A percentile compares a stretch with the other conserved stretches of the same genome.
phyloP scores from a whole-genome alignment of 2,888 invertebrate species.

The Heliconius ethilla region DNA sequence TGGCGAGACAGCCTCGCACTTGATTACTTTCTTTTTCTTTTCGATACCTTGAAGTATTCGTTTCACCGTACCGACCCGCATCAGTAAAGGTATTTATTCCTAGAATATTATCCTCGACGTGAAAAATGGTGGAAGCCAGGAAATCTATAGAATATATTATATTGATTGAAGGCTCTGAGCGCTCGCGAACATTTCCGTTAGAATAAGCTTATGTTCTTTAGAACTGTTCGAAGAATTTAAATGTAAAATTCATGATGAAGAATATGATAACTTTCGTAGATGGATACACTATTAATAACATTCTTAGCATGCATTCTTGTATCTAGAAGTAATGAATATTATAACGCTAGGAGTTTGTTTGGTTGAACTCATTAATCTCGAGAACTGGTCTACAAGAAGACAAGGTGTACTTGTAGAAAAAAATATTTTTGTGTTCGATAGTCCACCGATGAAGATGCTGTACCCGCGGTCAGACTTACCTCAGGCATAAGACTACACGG shows the following conservation, averaged over 20 bases:
- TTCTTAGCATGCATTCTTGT: background rate
- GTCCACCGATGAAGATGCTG: background rate
- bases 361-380: background rate
- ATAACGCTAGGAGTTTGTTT: background rate
- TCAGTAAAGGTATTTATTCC: conserved; percentile 28
- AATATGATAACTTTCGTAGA: conserved; percentile 20
- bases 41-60: background rate
- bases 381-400: background rate
- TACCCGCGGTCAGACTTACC: background rate
- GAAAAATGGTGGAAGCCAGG: conserved; percentile 36
- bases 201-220: conserved; percentile 24
- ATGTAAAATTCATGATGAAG: conserved; percentile 11
- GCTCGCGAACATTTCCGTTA: conserved; percentile 18
- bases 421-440: background rate
- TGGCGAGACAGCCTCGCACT: background rate
- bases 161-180: conserved; percentile 32
- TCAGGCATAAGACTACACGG: background rate
- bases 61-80: conserved; percentile 1
- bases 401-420: no score
- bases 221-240: conserved; percentile 25
- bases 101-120: conserved; percentile 27
- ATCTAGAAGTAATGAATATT: background rate
- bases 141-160: conserved; percentile 36
- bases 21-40: background rate
- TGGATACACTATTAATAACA: background rate